Conservation (phyloP, 2,113 vertebrate genomes). For the Sphyrna mokarran region DNA sequence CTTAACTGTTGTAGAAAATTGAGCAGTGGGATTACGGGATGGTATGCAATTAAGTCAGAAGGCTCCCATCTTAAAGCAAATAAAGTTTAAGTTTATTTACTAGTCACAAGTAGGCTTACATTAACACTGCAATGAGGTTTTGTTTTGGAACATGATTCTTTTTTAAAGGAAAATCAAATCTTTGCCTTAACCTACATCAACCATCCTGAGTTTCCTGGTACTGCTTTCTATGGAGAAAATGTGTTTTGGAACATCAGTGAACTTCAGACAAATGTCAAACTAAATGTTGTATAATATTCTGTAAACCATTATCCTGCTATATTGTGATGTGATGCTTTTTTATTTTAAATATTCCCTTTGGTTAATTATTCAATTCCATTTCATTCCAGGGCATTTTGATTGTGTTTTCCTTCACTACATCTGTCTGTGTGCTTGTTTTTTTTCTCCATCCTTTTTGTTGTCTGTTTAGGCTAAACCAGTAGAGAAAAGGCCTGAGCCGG, state of each 20-base stretch:
- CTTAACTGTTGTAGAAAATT: background rate
- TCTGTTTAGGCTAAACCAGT: slow-evolving; percentile 63
- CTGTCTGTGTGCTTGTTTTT: slow-evolving; percentile 15
- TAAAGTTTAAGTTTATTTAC: no score
- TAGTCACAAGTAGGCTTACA: no score
- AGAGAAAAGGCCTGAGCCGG: slow-evolving; percentile 62
- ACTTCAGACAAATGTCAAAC: background rate
- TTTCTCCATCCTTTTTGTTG: slow-evolving; percentile 43
- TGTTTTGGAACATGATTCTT: no score
- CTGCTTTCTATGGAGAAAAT: background rate
- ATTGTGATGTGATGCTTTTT: background rate
- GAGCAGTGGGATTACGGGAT: background rate
- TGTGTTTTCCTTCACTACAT: slow-evolving; percentile 19
- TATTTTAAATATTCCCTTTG: background rate
- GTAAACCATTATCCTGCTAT: background rate
- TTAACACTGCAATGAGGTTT: no score
- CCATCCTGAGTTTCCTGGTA: background rate
- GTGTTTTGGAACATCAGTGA: slow-evolving; percentile 1
- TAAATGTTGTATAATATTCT: background rate
- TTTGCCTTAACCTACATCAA: background rate
- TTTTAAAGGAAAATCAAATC: background rate
- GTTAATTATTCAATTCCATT: slow-evolving; percentile 19
- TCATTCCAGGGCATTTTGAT: background rate
- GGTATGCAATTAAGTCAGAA: background rate
- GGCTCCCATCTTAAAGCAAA: background rate